Evolutionary conservation across 2,888 invertebrate species (phyloP), one percentile per base, ranked within the genome.

Genomic region (Diplazon laetatorius): DNA sequence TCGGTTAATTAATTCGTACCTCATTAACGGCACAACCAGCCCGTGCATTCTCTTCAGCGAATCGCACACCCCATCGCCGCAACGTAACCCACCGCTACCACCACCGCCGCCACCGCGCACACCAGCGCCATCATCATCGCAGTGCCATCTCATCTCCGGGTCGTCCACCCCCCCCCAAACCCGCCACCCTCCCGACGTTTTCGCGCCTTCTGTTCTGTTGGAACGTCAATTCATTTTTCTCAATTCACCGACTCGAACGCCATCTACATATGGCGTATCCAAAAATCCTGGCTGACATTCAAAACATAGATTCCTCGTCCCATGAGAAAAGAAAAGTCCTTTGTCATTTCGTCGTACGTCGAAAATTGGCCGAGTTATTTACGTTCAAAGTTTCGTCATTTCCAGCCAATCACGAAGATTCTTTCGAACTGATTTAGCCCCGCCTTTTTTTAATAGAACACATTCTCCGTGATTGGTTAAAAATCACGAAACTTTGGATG

Each of bases 1-100:
- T 83, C 84, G 86, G 87, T 89, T 89, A 89, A 89, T 89, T 89
- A 89, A 89, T 89, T 89, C 86, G 89, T 86, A 88, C 85, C 89
- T 89, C 89, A 88, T 89, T 89, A 89, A 89, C 88, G 82, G 82
- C 82, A 83, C 84, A 83, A 80, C 82, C 83, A 79, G 76, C 80
- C 84, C 78, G 74, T 75, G 82, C 82, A 83, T 84, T 83, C 86
- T 85, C 85, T 82, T 82, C 82, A 71, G 76, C 76, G 59, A 71
- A 68, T 66, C 79, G 48, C 72, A 69, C 70, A 59, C 70, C 37
- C 20, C 55, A 35, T 55, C 55, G 55, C 75, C 75, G 52, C 71
- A 75, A 65, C 69, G 70, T 52, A 70, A 73, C 37, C 70, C 73
- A 66, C 65, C 60, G 48, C 12, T 71, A 60, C 52, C 37, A 9